Evolutionary conservation across 2,888 invertebrate species (phyloP), one percentile per base, ranked within the genome.

Genomic region (Lasioglossum leucozonium): DNA sequence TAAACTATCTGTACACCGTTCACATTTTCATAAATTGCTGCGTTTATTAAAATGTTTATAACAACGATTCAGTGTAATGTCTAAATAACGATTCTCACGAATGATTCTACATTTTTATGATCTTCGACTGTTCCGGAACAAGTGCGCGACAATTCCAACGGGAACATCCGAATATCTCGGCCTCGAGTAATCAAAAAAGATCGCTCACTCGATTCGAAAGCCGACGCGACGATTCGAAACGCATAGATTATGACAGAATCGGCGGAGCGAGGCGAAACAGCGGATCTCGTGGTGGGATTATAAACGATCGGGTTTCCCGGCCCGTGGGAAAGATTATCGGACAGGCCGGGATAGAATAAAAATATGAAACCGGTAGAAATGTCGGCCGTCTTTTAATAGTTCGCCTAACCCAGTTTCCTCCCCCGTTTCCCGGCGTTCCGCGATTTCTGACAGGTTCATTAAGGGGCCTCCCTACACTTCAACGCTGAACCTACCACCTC

Each of bases 371-470:
- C 65, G 72, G 55, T 42, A 58, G 78, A 73, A 81, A 55, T 73
- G 44, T 55, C 79, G 79, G 18, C 26, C 42, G 81, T 81, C 82
- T 82, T 82, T 82, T 82, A 82, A 82, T 81, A 82, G 81, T 72
- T 65, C 22, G 72, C 10, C 65, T 82, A 82, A 82, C 82, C 82
- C 81, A 82, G 84, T 82, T 84, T 75, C 62, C 44, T 22, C 34
- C 22, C 18, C 55, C 74, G 42, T 73, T 77, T 81, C 77, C 76
- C 77, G 51, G 13, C 58, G 74, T 67, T 5, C 67, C 51, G 16
- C 58, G 62, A 77, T 62, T 67, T 58, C 72, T 51, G 58, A 77
- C 80, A 81, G 79, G 80, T 78, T 85, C 72, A 69, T 87, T 77
- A 81, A 77, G 73, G 37, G 6, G 26, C 5, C 58, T 58, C 30